Conservation (phyloP, 2,797 vertebrate species). For the Gastrophryne carolinensis region DNA sequence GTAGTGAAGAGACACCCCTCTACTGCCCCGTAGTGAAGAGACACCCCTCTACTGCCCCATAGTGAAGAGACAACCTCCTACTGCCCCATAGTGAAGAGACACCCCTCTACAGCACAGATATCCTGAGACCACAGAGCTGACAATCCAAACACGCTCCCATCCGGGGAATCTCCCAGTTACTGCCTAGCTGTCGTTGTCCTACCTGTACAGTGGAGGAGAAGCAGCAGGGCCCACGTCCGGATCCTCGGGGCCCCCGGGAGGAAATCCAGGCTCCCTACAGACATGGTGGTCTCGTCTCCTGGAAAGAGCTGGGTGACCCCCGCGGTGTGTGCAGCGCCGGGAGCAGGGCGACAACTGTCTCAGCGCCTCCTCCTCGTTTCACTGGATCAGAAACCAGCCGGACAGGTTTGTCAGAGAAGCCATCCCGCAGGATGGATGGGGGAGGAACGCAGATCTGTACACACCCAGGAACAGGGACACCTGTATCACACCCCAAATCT, state of each 20-base stretch:
- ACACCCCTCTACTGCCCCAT: neutral
- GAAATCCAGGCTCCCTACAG: neutral
- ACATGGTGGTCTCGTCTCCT: neutral
- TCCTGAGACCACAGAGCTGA: neutral
- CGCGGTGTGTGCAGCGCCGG: neutral
- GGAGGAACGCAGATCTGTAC: neutral
- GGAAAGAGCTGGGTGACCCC: neutral
- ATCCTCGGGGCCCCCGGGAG: neutral
- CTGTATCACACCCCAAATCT: neutral
- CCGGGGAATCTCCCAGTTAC: too few relatives aligned
- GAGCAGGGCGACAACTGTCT: neutral
- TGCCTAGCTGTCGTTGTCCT: neutral
- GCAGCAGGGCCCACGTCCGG: neutral
- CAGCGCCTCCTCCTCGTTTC: neutral
- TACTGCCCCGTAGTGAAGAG: too few relatives aligned
- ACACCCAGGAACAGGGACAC: neutral
- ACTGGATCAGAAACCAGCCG: conserved; percentile 26
- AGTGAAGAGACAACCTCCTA: neutral
- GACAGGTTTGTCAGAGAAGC: conserved; percentile 6
- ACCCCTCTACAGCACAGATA: neutral
- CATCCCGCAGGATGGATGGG: neutral
- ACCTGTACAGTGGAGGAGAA: conserved; percentile 19
- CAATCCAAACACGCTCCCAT: neutral
- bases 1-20: too few relatives aligned
- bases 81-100: neutral